Evolutionary conservation across 2,113 vertebrate species (phyloP).

Genomic region (Tympanuchus pallidicinctus): DNA sequence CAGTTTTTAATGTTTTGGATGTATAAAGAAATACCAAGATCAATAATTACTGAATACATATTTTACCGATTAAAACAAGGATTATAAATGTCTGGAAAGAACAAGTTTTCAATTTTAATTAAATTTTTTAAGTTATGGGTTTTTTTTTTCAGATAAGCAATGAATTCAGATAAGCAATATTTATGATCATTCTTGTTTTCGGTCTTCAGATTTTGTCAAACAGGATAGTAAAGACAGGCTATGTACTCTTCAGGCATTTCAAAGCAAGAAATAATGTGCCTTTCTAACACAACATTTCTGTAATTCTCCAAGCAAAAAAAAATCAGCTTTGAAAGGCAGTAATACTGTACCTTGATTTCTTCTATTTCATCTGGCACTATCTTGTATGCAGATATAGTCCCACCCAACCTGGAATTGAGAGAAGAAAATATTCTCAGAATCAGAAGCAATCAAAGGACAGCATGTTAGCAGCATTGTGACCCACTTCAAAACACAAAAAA

Average conservation of each 20-base stretch:
- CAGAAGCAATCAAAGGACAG: not conserved
- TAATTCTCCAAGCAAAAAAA: conserved; percentile 3
- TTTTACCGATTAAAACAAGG: not conserved
- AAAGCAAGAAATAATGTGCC: not conserved
- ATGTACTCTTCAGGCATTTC: not conserved
- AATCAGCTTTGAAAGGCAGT: conserved; percentile 36
- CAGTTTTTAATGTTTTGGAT: not conserved
- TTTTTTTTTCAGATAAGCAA: not conserved
- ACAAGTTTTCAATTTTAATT: not conserved
- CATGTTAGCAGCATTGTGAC: not conserved
- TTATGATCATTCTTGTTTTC: not conserved
- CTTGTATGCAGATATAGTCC: conserved; percentile 97
- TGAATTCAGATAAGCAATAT: not conserved
- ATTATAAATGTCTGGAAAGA: not conserved
- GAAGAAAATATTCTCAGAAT: conserved; percentile 75
- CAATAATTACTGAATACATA: not conserved
- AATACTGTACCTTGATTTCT: conserved; percentile 95
- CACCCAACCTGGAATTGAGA: conserved; percentile 91
- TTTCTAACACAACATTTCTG: not conserved
- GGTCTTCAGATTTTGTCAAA: not conserved
- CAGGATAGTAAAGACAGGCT: not conserved
- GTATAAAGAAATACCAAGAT: not conserved
- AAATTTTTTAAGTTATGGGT: not conserved
- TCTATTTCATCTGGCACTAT: conserved; percentile 99
- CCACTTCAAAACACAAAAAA: not conserved